A percentile compares a stretch with the other conserved stretches of the same genome.
phyloP scores from a whole-genome alignment of 2,797 vertebrate species.

The Acanthurus lineatus region DNA sequence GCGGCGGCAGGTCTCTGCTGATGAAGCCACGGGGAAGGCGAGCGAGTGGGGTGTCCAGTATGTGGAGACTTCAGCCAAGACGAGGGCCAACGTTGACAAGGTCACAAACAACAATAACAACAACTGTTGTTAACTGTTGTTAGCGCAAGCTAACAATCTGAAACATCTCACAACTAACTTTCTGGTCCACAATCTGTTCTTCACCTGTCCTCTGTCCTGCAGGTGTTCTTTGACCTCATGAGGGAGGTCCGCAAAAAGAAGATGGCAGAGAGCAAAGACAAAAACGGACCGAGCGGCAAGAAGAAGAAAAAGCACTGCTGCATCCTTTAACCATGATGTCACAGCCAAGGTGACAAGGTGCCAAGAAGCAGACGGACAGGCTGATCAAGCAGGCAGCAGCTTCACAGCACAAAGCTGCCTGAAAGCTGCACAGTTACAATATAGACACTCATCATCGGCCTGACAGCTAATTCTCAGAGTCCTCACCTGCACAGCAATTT shows the following conservation, averaged over 20 bases:
- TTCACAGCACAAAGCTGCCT: neutral
- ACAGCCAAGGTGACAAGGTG: too few relatives aligned
- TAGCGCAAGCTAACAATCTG: neutral
- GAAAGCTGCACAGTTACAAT: neutral
- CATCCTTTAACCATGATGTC: slow-evolving; percentile 84
- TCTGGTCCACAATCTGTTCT: neutral
- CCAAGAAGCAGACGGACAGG: neutral
- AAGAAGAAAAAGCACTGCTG: slow-evolving; percentile 93
- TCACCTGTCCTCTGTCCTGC: neutral
- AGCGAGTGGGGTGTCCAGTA: slow-evolving; percentile 98
- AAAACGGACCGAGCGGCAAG: slow-evolving; percentile 95
- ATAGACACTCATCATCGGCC: neutral
- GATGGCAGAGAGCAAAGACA: slow-evolving; percentile 99
- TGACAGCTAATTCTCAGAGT: too few relatives aligned
- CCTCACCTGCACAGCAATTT: too few relatives aligned
- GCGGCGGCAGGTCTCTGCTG: slow-evolving; percentile 93
- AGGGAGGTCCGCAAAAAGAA: slow-evolving; percentile 97
- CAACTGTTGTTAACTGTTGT: too few relatives aligned
- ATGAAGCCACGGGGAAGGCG: slow-evolving; percentile 92
- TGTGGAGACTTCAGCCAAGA: slow-evolving; percentile 98
- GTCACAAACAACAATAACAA: slow-evolving; percentile 95
- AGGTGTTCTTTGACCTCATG: slow-evolving; percentile 99
- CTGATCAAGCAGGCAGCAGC: neutral
- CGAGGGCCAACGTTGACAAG: slow-evolving; percentile 98
- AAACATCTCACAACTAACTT: too few relatives aligned